These are phyloP conservation scores for Lathronympha strigana DNA, from an alignment of 2,888 invertebrate genomes.

Conservation along the genomic window DNA sequence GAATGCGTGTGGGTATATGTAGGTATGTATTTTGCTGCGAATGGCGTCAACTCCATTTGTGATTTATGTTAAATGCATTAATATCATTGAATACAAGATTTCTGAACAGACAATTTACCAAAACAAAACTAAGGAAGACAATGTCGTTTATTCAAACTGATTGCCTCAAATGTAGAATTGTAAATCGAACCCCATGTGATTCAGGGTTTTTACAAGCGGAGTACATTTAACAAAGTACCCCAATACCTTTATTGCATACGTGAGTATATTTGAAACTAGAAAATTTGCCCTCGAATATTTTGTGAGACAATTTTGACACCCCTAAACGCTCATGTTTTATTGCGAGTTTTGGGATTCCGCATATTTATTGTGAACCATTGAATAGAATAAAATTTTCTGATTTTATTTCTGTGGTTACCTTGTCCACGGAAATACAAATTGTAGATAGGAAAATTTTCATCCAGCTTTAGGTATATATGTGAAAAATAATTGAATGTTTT, in stretches of 20 bases:
- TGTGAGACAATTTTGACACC: constrained; percentile 72
- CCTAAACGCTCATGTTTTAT: constrained; percentile 76
- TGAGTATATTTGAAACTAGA: constrained; percentile 70
- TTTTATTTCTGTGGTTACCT: not conserved
- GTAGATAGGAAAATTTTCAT: no score
- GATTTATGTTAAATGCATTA: no score
- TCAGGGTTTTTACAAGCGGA: constrained; percentile 45
- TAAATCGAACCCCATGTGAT: constrained; percentile 25
- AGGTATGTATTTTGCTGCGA: no score
- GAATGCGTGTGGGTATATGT: no score
- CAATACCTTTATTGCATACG: constrained; percentile 72
- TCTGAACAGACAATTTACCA: not conserved
- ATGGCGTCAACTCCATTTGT: no score
- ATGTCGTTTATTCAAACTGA: constrained; percentile 26
- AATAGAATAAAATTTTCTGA: not conserved
- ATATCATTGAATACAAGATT: no score
- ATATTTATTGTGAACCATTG: constrained; percentile 15
- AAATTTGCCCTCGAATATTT: constrained; percentile 65
- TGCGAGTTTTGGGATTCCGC: constrained; percentile 45
- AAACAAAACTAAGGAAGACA: constrained; percentile 6
- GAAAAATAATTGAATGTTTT: no score
- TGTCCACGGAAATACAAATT: no score
- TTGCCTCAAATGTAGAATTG: constrained; percentile 28
- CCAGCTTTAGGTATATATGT: no score
- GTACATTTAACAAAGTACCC: constrained; percentile 62